These are phyloP conservation scores for Emys orbicularis DNA, from an alignment of 2,797 vertebrate genomes.

Conservation along the genomic window DNA sequence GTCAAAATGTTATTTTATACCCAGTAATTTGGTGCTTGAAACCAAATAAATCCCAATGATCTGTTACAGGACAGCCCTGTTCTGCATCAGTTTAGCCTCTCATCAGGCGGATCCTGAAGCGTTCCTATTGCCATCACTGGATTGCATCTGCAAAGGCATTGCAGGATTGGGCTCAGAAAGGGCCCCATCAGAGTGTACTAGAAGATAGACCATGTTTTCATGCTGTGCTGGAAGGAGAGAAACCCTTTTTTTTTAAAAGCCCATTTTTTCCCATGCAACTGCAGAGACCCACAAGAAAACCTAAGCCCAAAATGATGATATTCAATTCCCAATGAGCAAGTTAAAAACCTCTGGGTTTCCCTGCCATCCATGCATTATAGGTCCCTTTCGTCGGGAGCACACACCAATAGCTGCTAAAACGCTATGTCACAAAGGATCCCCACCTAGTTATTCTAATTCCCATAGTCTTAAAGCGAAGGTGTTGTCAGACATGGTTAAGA, in stretches of 20 bases:
- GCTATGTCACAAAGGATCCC: accelerated
- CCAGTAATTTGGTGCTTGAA: background rate
- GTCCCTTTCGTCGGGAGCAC: accelerated
- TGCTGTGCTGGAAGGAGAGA: background rate
- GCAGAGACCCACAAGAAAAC: background rate
- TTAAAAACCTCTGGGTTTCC: background rate
- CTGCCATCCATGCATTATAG: background rate
- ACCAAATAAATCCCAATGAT: accelerated
- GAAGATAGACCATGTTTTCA: background rate
- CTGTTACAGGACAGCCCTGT: background rate
- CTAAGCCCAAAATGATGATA: background rate
- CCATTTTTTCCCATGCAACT: slow-evolving; percentile 17
- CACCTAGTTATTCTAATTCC: accelerated
- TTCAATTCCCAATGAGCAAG: background rate
- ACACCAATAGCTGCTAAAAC: accelerated
- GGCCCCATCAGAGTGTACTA: accelerated
- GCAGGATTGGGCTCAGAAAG: accelerated
- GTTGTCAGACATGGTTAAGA: accelerated
- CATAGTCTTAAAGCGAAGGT: background rate
- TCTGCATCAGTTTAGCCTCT: background rate
- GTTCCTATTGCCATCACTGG: accelerated
- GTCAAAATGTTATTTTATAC: background rate
- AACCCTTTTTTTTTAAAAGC: background rate
- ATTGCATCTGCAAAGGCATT: accelerated
- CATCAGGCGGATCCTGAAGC: accelerated